These are phyloP conservation scores for Andrena praecox DNA, from an alignment of 2,888 invertebrate species.

Conservation along the genomic window DNA sequence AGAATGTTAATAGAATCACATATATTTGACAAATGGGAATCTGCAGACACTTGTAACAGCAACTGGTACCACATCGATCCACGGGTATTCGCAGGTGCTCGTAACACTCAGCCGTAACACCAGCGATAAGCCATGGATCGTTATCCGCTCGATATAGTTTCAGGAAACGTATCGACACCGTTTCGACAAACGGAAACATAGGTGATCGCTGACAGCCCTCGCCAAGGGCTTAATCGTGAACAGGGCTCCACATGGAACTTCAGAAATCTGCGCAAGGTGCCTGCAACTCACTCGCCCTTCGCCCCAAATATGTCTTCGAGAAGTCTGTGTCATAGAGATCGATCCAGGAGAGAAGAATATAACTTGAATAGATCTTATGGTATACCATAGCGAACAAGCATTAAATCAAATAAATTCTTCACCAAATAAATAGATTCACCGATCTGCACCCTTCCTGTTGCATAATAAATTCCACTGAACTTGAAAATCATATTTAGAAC, in stretches of 20 bases:
- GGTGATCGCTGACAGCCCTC: constrained; percentile 40
- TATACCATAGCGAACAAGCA: no score
- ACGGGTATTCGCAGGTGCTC: constrained; percentile 39
- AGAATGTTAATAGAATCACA: background rate
- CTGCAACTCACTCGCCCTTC: no score
- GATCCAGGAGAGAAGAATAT: no score
- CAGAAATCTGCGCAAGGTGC: background rate
- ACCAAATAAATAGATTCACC: no score
- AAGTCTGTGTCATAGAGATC: no score
- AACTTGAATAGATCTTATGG: no score
- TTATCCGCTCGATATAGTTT: constrained; percentile 54
- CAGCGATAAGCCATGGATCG: constrained; percentile 57
- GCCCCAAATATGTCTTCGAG: no score
- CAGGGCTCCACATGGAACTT: background rate
- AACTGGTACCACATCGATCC: constrained; percentile 33
- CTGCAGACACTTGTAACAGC: constrained; percentile 8
- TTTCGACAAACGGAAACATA: constrained; percentile 50
- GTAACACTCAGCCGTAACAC: constrained; percentile 38
- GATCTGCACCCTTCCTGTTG: no score
- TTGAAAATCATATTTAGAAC: no score
- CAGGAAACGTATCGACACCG: constrained; percentile 57
- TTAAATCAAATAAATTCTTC: no score
- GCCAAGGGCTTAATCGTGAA: constrained; percentile 13
- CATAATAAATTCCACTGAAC: no score
- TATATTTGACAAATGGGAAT: background rate